Evolutionary conservation across 2,113 vertebrate genomes (phyloP), one percentile per base, ranked within the genome.

Genomic region (Lota lota): DNA sequence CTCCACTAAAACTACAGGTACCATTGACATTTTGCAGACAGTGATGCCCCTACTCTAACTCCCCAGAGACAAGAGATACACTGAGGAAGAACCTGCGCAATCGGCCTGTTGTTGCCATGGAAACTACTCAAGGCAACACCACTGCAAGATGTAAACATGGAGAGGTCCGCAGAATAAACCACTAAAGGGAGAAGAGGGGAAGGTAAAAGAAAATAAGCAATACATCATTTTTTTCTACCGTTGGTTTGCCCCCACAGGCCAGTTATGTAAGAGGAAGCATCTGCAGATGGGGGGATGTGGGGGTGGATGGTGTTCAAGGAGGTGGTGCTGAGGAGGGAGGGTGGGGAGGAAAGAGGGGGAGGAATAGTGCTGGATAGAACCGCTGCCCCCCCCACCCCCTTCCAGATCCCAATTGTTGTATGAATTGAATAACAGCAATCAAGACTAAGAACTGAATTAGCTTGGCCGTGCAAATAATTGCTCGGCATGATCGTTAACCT

Each of bases 191-290:
- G 28, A 33, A 66, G 40, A 53, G 16, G 15, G 19, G 6, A 66
- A 20, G 56, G n/a, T 75, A 79, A 69, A 77, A 68, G 21, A 47
- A 47, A 47, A 47, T 5, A 47, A 47, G 68, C 0, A 11, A 74
- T 20, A 36, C 56, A 73, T 74, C 21, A n/a, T 61, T 24, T 66
- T 75, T 66, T 76, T 61, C 71, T 72, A 62, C 12, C 8, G 12
- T 47, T 8, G 12, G 8, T 47, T 47, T 47, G 40, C 66, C 22
- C 8, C 75, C 74, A 51, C 5, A 22, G 67, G 60, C 19, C 72
- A 33, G 61, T 89, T 90, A 89, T 78, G 68, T 85, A 88, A 88
- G 66, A 54, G 0, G 5, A 72, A 76, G 69, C 73, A 64, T 77
- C 80, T 75, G 75, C 63, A 76, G 69, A 73, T 36, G 54, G 51